Percentiles rank a stretch among this genome's conserved stretches.
These are phyloP conservation scores for Aphidius colemani DNA, from an alignment of 2,888 invertebrate genomes.

Conservation along the genomic window DNA sequence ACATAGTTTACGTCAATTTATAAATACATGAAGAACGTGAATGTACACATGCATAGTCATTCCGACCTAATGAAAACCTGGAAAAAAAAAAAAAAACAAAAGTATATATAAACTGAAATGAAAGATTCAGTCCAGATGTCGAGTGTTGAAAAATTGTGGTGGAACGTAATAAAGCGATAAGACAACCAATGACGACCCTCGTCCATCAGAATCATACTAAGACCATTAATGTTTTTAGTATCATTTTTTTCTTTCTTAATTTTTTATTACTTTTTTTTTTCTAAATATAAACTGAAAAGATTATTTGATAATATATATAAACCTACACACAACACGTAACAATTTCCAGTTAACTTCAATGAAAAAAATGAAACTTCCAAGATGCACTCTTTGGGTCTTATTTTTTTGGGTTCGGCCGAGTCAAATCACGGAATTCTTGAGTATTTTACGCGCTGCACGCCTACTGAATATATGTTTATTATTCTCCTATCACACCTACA, in stretches of 20 bases:
- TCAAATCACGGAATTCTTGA: too few species aligned
- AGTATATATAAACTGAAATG: conserved; percentile 25
- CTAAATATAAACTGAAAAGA: too few species aligned
- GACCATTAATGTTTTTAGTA: conserved; percentile 12
- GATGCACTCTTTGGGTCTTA: neutral
- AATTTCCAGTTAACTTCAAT: neutral
- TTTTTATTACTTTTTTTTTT: too few species aligned
- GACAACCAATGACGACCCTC: conserved; percentile 18
- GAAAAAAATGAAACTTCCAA: conserved; percentile 6
- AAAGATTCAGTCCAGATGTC: conserved; percentile 41
- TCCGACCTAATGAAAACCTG: conserved; percentile 3
- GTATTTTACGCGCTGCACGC: conserved; percentile 16
- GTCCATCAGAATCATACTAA: neutral
- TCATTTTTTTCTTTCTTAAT: conserved; percentile 9
- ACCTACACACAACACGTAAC: too few species aligned
- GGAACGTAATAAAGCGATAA: conserved; percentile 28
- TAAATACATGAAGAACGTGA: conserved; percentile 7
- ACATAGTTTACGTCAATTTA: conserved; percentile 28
- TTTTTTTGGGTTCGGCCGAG: conserved; percentile 1
- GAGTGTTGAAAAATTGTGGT: conserved; percentile 36
- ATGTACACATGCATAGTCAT: conserved; percentile 9
- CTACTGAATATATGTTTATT: conserved; percentile 3
- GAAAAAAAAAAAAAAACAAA: conserved; percentile 11
- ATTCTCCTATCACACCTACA: conserved; percentile 25
- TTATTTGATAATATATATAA: too few species aligned